phyloP scores from a whole-genome alignment of 2,888 invertebrate species.

The Lobophora halterata region DNA sequence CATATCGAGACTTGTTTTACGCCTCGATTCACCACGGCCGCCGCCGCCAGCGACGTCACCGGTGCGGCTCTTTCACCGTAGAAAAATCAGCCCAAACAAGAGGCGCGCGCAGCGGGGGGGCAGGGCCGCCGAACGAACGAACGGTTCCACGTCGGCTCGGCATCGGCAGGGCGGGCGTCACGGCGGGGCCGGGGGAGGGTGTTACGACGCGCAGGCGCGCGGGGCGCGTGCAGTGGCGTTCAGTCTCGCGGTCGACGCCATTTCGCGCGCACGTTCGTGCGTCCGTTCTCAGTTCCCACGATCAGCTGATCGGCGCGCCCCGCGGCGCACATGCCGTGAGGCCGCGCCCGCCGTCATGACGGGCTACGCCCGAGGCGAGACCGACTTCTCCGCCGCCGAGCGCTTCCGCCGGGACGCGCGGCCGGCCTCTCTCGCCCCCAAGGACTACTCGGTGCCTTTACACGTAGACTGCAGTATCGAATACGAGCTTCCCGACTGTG shows the following conservation, averaged over 20 bases:
- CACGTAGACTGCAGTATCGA: slow-evolving; percentile 96
- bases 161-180: slow-evolving; percentile 38
- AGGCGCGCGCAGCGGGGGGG: slow-evolving; percentile 37
- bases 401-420: slow-evolving; percentile 72
- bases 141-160: slow-evolving; percentile 34
- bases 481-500: slow-evolving; percentile 94
- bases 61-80: slow-evolving; percentile 3
- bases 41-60: slow-evolving; percentile 6
- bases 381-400: slow-evolving; percentile 73
- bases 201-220: slow-evolving; percentile 39
- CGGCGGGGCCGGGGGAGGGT: slow-evolving; percentile 28
- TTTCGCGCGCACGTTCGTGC: slow-evolving; percentile 59
- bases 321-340: slow-evolving; percentile 77
- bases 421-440: slow-evolving; percentile 80
- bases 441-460: slow-evolving; percentile 92
- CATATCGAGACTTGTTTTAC: slow-evolving; percentile 1
- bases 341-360: slow-evolving; percentile 72
- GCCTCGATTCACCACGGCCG: neutral
- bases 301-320: slow-evolving; percentile 75
- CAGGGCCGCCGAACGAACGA: slow-evolving; percentile 39
- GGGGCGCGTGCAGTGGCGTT: slow-evolving; percentile 36
- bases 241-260: slow-evolving; percentile 64
- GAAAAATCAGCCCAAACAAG: slow-evolving; percentile 20
- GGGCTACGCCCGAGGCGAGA: slow-evolving; percentile 77
- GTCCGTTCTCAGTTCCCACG: slow-evolving; percentile 45